Evolutionary conservation across 2,888 invertebrate species (phyloP), one percentile per base, ranked within the genome.

Genomic region (Philaethria dido): DNA sequence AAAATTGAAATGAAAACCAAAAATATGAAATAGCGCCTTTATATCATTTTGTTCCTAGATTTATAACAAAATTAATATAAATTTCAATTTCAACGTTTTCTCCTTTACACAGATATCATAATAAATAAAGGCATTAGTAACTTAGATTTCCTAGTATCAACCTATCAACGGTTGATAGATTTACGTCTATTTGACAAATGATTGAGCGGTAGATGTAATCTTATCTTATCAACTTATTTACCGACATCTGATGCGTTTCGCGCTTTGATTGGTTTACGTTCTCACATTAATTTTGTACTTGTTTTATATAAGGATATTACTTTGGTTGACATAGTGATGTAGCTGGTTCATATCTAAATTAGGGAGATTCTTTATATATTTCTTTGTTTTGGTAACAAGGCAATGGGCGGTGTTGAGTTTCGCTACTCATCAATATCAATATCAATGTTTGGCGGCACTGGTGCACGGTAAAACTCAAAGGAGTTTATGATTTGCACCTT

Each of bases 231-330:
- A 62, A 69, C 66, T 69, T 72, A 72, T 66, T 50, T 69, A 66
- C 71, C 72, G 73, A 68, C 72, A 74, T 72, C 72, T 70, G 65
- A 62, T 47, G 59, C 70, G 22, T 42, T 57, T 57, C 57, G 57
- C 57, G 42, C 57, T 39, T 57, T 42, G 22, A n/a, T 42, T 42
- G 42, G 57, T 57, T 22, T 57, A 11, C 42, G 72, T 64, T 75
- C 76, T 55, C 77, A 77, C 77, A 73, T 77, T 69, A 45, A 75
- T 76, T 76, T 74, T 71, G 73, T 73, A 29, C 2, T 60, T 33
- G n/a, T 45, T 13, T 9, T 18, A 14, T 60, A 29, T 47, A 22
- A 20, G 20, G 29, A 18, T 9, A 6, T 11, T 5, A n/a, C 0
- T 18, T 39, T 6, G 13, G 13, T 13, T 3, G 39, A 39, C 13